A percentile compares a stretch with the other conserved stretches of the same genome.
These are phyloP conservation scores for Noctuana brunneofusca DNA, from an alignment of 2,888 invertebrate genomes.

Conservation along the genomic window DNA sequence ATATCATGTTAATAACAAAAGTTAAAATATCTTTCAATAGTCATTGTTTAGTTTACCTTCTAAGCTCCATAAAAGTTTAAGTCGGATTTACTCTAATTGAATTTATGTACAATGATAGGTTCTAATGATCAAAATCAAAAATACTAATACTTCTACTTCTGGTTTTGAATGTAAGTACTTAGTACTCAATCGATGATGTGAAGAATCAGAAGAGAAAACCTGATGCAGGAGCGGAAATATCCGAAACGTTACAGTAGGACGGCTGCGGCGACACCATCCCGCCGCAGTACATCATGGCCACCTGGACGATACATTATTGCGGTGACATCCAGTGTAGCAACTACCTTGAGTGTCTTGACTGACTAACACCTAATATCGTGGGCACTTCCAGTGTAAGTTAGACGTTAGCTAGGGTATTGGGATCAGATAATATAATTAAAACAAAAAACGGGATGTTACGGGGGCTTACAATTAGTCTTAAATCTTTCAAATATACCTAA, in stretches of 20 bases:
- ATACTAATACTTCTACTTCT: background rate
- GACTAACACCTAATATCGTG: slow-evolving; percentile 1
- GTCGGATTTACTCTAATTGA: no score
- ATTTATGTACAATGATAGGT: no score
- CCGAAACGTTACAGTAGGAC: slow-evolving; percentile 76
- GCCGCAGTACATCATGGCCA: slow-evolving; percentile 76
- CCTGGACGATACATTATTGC: slow-evolving; percentile 49
- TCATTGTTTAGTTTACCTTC: no score
- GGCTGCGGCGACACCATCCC: slow-evolving; percentile 76
- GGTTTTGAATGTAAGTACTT: background rate
- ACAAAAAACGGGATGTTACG: background rate
- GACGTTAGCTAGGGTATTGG: slow-evolving; percentile 18
- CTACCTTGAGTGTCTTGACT: background rate
- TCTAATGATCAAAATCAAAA: no score
- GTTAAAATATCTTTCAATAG: no score
- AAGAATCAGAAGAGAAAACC: slow-evolving; percentile 51
- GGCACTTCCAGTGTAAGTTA: slow-evolving; percentile 28
- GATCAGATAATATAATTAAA: background rate
- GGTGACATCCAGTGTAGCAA: no score
- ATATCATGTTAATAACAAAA: no score
- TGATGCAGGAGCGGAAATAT: slow-evolving; percentile 72
- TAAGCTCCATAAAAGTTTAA: no score
- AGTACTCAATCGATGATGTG: background rate
- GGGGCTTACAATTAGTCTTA: background rate
- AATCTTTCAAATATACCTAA: background rate